These are phyloP conservation scores for Euleptes europaea DNA, from an alignment of 2,113 vertebrate genomes.

Conservation along the genomic window DNA sequence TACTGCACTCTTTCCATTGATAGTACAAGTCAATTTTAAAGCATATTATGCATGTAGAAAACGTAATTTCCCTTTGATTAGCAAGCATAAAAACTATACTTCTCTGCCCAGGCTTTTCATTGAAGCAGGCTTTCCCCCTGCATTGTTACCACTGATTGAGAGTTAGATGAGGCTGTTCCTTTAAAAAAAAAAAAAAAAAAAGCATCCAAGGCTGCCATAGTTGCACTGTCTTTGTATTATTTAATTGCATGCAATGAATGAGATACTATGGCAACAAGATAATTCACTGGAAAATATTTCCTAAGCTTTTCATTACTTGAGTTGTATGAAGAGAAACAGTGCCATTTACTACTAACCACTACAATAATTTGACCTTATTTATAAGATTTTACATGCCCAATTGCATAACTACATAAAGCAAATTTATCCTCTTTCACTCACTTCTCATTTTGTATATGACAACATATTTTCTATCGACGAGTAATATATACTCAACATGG, in stretches of 20 bases:
- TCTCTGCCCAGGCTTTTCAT: slow-evolving; percentile 43
- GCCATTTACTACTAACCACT: slow-evolving; percentile 37
- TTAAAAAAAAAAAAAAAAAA: neutral
- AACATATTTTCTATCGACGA: neutral
- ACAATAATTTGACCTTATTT: neutral
- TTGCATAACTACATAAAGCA: neutral
- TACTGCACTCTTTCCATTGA: slow-evolving; percentile 37
- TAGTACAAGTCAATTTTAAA: slow-evolving; percentile 51
- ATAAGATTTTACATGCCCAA: neutral
- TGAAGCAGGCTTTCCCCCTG: slow-evolving; percentile 37
- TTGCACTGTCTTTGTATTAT: neutral
- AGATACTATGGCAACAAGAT: neutral
- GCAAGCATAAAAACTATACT: slow-evolving; percentile 23
- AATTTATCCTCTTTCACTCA: neutral
- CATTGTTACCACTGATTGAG: slow-evolving; percentile 52
- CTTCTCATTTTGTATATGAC: neutral
- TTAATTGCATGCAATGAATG: neutral
- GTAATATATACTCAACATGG: neutral
- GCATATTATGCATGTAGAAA: slow-evolving; percentile 44
- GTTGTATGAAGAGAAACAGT: slow-evolving; percentile 39
- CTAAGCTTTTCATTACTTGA: neutral
- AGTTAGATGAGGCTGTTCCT: slow-evolving; percentile 19
- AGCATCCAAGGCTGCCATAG: slow-evolving; percentile 6
- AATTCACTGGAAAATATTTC: slow-evolving; percentile 5
- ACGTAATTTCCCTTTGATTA: slow-evolving; percentile 53